These are phyloP conservation scores for Marmota flaviventris DNA, from an alignment of 2,113 vertebrate genomes.

Conservation along the genomic window DNA sequence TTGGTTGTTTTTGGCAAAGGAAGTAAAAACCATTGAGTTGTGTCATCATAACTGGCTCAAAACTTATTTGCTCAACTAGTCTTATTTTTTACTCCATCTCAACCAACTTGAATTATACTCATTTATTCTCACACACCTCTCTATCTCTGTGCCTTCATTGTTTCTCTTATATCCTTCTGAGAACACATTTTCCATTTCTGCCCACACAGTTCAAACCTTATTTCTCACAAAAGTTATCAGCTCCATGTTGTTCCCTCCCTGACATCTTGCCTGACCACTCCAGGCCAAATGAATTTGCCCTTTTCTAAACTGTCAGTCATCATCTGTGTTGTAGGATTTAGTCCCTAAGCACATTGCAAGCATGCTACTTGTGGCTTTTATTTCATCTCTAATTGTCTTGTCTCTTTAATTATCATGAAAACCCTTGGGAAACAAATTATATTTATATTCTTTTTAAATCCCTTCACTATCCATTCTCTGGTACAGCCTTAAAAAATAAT, in stretches of 20 bases:
- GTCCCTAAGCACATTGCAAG: background rate
- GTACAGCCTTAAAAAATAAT: background rate
- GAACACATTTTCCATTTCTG: constrained; percentile 11
- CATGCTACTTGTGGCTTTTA: background rate
- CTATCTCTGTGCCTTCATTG: background rate
- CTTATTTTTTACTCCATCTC: background rate
- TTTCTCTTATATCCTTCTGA: background rate
- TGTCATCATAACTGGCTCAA: background rate
- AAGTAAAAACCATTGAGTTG: background rate
- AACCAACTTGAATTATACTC: background rate
- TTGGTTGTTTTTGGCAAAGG: background rate
- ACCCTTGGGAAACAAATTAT: background rate
- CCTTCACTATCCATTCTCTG: background rate
- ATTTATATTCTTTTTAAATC: background rate
- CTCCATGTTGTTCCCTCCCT: background rate
- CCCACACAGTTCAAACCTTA: background rate
- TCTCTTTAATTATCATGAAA: constrained; percentile 46
- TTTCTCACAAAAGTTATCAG: no score
- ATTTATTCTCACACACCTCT: background rate
- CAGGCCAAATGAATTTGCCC: constrained; percentile 19
- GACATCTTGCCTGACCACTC: constrained; percentile 13
- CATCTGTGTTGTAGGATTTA: constrained; percentile 32
- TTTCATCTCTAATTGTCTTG: constrained; percentile 7
- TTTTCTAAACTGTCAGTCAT: constrained; percentile 33
- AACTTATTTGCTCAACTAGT: background rate